Evolutionary conservation across 2,797 vertebrate genomes (phyloP).

Genomic region (Parauchenoglanis punctatus): DNA sequence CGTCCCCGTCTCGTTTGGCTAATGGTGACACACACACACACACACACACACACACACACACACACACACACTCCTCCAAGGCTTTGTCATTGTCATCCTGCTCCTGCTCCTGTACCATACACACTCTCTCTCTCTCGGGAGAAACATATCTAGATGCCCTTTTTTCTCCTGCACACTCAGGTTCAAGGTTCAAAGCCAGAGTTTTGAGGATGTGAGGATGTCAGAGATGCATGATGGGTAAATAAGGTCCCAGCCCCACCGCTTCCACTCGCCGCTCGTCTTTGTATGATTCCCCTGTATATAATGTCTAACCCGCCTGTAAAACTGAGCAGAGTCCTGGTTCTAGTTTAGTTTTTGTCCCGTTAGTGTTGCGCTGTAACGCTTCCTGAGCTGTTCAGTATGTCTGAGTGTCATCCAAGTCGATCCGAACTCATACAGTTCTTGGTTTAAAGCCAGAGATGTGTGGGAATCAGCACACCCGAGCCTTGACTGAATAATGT

Average conservation of each 20-base stretch:
- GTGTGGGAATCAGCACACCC: background rate
- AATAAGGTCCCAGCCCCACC: background rate
- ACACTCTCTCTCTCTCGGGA: background rate
- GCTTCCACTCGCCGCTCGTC: background rate
- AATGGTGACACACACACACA: slow-evolving; percentile 5
- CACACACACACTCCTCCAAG: background rate
- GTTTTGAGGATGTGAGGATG: background rate
- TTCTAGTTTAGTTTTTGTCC: background rate
- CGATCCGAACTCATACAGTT: background rate
- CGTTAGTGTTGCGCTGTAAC: background rate
- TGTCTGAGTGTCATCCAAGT: background rate
- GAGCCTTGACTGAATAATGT: background rate
- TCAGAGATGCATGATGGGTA: background rate
- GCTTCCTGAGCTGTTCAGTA: background rate
- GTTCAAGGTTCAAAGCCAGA: background rate
- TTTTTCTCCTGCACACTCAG: background rate
- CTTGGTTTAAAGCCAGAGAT: background rate
- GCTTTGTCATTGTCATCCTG: background rate
- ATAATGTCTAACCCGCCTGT: no score
- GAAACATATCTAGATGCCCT: background rate
- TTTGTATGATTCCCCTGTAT: no score
- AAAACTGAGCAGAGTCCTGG: background rate
- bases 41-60: background rate
- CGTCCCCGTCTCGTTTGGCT: background rate
- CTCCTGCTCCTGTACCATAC: background rate